Base-by-base conservation (phyloP, 2,797 vertebrate species). In the Peromyscus melanophrys region DNA sequence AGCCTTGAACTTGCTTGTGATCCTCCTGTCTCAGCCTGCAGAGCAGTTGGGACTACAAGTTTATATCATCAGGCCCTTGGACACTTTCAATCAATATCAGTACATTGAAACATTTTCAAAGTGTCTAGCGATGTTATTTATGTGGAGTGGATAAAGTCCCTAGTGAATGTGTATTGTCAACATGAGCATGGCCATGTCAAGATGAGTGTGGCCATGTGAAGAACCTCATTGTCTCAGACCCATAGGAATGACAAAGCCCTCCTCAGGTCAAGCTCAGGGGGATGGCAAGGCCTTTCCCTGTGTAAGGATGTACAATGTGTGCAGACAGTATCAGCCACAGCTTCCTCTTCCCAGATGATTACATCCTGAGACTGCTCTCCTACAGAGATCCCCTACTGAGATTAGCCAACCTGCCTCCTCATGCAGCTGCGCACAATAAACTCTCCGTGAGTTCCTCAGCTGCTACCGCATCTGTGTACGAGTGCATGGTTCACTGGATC, bases 331-430 rank as follows among this genome's bases (percentile, higher is more conserved):
- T 80, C 49, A 80, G 77, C 63, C 61, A 67, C 61, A 49, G 61
- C 83, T 67, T 85, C 83, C 83, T 85, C 43, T 67, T 67, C 61
- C 83, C 83, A 67, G 83, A 69, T 52, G 83, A 86, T 63, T n/a
- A 34, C 5, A 49, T 86, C 83, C 83, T 69, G 63, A 69, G 43
- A 86, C 63, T 69, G 63, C 63, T 52, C 83, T 19, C 31, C 46
- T 67, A 25, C 43, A 49, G 43, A 67, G 83, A 85, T 85, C 19
- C 83, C 63, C 83, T 85, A 67, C 63, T 86, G 43, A 69, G 83
- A 86, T 86, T 52, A 86, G 63, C 63, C 25, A 34, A 67, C 21
- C 19, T 25, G 31, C 6, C 63, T 86, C 63, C 43, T 16, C 83
- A 10, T n/a, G 43, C 61, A 67, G 61, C 61, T 85, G 61, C 19